Evolutionary conservation across 1,140 invertebrate species (phyloP).

Genomic region (Agrilus planipennis): DNA sequence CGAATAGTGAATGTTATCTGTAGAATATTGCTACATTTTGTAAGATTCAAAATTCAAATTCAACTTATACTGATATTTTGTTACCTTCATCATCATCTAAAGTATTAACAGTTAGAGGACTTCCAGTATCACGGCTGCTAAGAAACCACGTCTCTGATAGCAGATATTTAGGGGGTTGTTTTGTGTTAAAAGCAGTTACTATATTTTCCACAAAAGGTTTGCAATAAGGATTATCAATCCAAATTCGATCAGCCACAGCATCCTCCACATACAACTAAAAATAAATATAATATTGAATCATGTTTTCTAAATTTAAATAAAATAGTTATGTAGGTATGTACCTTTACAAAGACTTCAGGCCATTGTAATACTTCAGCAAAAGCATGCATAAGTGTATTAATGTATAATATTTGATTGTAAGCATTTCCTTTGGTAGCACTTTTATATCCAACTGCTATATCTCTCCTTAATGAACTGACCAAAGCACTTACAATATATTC

Average conservation of each 20-base stretch:
- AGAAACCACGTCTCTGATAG: slow-evolving; percentile 44
- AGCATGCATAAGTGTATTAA: slow-evolving; percentile 73
- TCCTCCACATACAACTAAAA: slow-evolving; percentile 85
- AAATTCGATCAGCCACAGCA: slow-evolving; percentile 79
- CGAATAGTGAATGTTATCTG: background rate
- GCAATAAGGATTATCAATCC: slow-evolving; percentile 88
- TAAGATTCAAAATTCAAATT: background rate
- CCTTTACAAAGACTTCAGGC: slow-evolving; percentile 68
- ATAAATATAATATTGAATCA: slow-evolving; percentile 13
- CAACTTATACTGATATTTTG: background rate
- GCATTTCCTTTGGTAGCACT: slow-evolving; percentile 69
- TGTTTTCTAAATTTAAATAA: slow-evolving; percentile 6
- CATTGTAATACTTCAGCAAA: slow-evolving; percentile 66
- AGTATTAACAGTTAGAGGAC: slow-evolving; percentile 41
- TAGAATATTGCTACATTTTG: background rate
- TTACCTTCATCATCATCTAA: slow-evolving; percentile 40
- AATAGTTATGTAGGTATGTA: slow-evolving; percentile 32
- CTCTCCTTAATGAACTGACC: slow-evolving; percentile 70
- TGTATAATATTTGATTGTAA: slow-evolving; percentile 69
- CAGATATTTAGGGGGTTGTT: slow-evolving; percentile 50
- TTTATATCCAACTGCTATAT: slow-evolving; percentile 51
- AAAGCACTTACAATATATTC: slow-evolving; percentile 71
- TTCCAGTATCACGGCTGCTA: slow-evolving; percentile 37
- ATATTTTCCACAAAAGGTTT: slow-evolving; percentile 90
- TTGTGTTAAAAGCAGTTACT: slow-evolving; percentile 75